Evolutionary conservation across 2,113 vertebrate species (phyloP).

Genomic region (Urocitellus parryii): DNA sequence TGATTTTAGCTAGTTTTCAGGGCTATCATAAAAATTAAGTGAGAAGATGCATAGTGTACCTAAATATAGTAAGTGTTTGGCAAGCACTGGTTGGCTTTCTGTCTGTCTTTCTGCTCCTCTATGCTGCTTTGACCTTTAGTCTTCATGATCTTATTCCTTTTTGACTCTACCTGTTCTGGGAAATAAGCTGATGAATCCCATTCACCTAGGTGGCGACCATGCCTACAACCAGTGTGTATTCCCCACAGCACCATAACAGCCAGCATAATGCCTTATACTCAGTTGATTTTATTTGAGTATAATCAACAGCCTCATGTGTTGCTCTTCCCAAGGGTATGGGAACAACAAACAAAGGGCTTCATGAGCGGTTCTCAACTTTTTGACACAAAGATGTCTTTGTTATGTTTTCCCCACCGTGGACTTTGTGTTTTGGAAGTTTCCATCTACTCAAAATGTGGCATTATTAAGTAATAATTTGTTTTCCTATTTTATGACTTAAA

Average conservation of each 20-base stretch:
- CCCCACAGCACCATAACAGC: not conserved
- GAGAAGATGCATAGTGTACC: not conserved
- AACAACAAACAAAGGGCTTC: constrained; percentile 53
- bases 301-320: constrained; percentile 61
- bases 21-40: constrained; percentile 25
- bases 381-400: constrained; percentile 55
- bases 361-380: constrained; percentile 36
- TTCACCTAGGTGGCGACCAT: not conserved
- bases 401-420: constrained; percentile 50
- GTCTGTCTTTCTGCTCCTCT: not conserved
- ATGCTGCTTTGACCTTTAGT: not conserved
- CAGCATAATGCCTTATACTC: not conserved
- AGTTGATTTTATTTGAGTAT: constrained; percentile 50
- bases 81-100: not conserved
- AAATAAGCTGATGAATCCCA: constrained; percentile 48
- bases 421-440: constrained; percentile 71
- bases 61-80: not conserved
- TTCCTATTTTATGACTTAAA: constrained; percentile 63
- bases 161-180: constrained; percentile 20
- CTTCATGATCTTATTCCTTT: not conserved
- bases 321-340: constrained; percentile 34
- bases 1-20: constrained; percentile 19
- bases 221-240: not conserved
- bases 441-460: constrained; percentile 60
- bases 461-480: constrained; percentile 73